Base-by-base conservation (phyloP, 2,888 invertebrate genomes). In the Cantharis nigra region DNA sequence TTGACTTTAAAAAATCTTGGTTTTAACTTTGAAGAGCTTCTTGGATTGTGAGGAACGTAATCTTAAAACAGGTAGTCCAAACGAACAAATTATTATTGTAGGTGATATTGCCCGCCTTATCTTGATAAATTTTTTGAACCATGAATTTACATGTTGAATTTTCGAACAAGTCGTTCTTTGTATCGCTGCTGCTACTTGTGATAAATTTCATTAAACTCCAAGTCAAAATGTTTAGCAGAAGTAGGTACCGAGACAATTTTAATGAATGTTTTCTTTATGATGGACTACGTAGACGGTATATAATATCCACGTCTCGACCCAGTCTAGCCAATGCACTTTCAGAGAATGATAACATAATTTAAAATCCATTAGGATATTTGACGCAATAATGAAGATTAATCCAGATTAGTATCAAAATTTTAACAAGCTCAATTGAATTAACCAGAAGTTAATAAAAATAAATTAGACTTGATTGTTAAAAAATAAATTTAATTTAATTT, bases 311-410 rank as follows among this genome's bases (percentile, higher is more conserved):
- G 75, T 75, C 75, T 78, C 75, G 75, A 9, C 73, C 65, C 62
- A n/a, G 78, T 78, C 78, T 75, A 72, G 71, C 70, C 69, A 62
- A 23, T 70, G 9, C 26, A 30, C 71, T 76, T 72, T 71, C 75
- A 77, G 26, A n/a, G 20, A 30, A 30, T 70, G 77, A 77, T 77
- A 74, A 74, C 65, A 26, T 74, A 73, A 77, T 77, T 77, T 74
- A 77, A 74, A 77, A 74, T 77, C 77, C 77, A 77, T 77, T 74
- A 77, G 14, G 23, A 26, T 67, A 73, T 77, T 74, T 20, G 20
- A 70, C 28, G 14, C 26, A 71, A 72, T 75, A 72, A 69, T 67
- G 26, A 67, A 23, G 23, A 67, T 67, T 67, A 67, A 67, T 67
- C 23, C n/a, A 67, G 65, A 67, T 67, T 67, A 23, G 23, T 67